phyloP scores from a whole-genome alignment of 2,797 vertebrate species.

The Etheostoma perlongum region DNA sequence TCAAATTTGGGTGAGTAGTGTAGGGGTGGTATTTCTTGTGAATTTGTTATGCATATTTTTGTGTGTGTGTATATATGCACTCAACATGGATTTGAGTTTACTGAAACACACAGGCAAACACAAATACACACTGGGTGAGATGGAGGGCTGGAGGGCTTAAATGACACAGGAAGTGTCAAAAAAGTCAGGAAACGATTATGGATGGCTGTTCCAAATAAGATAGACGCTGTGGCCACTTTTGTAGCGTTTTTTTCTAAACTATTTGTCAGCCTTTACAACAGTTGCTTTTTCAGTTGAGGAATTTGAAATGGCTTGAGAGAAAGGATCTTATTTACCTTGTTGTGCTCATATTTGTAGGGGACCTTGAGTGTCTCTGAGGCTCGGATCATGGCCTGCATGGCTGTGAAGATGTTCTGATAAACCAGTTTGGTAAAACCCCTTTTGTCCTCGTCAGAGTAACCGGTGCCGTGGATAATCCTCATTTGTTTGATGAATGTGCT shows the following conservation, averaged over 20 bases:
- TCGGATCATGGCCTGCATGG: conserved; percentile 96
- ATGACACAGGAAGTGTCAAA: conserved; percentile 76
- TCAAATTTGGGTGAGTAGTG: conserved; percentile 12
- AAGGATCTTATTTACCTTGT: conserved; percentile 86
- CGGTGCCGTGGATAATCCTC: conserved; percentile 95
- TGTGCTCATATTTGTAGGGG: conserved; percentile 94
- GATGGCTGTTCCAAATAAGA: conserved; percentile 75
- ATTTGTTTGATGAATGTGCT: conserved; percentile 98
- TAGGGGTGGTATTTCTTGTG: conserved; percentile 1
- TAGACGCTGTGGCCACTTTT: conserved; percentile 51
- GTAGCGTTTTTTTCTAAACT: conserved; percentile 18
- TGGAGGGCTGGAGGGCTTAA: conserved; percentile 31
- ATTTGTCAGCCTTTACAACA: conserved; percentile 7
- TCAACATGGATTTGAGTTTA: conserved; percentile 6
- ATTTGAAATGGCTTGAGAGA: conserved; percentile 2
- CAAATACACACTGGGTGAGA: conserved; percentile 37
- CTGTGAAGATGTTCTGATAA: conserved; percentile 97
- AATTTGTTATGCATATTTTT: conserved; percentile 1
- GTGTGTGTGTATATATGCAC: background rate
- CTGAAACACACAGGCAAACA: conserved; percentile 29
- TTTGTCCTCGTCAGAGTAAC: conserved; percentile 96
- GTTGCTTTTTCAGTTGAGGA: background rate
- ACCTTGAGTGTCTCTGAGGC: conserved; percentile 95
- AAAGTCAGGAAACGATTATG: conserved; percentile 79
- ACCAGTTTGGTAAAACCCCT: conserved; percentile 94